Evolutionary conservation across 2,797 vertebrate species (phyloP).

Genomic region (Onychomys arenicola): DNA sequence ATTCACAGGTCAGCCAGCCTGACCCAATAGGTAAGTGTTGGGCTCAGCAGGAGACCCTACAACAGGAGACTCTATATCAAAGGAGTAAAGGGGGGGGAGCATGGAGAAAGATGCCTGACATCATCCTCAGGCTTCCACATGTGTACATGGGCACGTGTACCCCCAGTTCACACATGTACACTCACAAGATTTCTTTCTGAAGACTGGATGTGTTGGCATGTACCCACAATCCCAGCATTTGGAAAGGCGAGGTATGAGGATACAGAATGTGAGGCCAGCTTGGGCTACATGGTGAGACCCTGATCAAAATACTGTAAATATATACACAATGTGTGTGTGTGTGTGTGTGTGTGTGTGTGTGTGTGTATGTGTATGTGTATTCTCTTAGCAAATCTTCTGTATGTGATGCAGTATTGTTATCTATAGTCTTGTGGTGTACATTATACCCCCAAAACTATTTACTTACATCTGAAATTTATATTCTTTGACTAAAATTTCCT

Average conservation of each 20-base stretch:
- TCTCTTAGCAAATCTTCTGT: background rate
- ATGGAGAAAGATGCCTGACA: background rate
- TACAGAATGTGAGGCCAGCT: background rate
- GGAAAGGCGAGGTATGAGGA: background rate
- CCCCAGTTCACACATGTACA: background rate
- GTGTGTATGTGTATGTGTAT: background rate
- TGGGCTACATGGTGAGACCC: background rate
- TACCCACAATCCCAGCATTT: background rate
- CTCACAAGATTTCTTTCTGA: background rate
- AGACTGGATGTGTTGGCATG: background rate
- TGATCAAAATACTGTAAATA: background rate
- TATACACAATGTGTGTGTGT: background rate
- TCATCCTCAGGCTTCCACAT: background rate
- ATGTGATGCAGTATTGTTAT: background rate
- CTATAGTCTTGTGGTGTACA: background rate
- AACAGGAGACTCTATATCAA: background rate
- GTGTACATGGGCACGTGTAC: background rate
- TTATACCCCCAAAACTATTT: background rate
- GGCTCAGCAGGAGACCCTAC: too few relatives aligned
- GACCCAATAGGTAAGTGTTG: background rate
- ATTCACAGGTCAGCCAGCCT: background rate
- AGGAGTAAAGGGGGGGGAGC: background rate
- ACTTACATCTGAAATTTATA: background rate
- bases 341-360: background rate
- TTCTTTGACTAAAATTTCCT: background rate